Conservation (phyloP, 2,888 invertebrate genomes). For the Apotomis betuletana region DNA sequence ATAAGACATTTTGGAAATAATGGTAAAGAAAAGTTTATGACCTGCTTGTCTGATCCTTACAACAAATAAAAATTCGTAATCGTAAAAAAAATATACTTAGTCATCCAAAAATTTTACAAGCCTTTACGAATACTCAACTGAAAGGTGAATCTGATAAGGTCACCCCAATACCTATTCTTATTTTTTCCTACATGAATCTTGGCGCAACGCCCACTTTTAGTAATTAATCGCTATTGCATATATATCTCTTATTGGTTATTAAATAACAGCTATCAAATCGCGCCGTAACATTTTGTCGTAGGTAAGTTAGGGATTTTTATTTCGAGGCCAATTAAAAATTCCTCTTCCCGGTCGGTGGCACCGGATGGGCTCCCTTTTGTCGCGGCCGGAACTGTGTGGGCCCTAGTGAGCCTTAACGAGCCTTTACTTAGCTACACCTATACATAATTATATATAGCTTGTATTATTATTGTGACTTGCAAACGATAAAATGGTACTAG, state of each 20-base stretch:
- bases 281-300: conserved; percentile 59
- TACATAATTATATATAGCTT: conserved; percentile 20
- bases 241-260: conserved; percentile 5
- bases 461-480: conserved; percentile 17
- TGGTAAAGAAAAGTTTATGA: too few species aligned
- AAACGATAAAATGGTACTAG: neutral
- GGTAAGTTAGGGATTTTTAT: conserved; percentile 65
- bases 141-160: too few species aligned
- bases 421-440: conserved; percentile 52
- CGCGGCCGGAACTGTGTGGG: conserved; percentile 67
- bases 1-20: too few species aligned
- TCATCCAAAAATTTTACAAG: too few species aligned
- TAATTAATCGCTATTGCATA: neutral
- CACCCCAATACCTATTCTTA: too few species aligned
- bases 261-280: conserved; percentile 49
- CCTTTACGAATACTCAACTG: too few species aligned
- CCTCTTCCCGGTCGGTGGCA: conserved; percentile 60
- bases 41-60: too few species aligned
- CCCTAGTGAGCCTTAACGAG: conserved; percentile 68
- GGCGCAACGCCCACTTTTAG: neutral
- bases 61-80: too few species aligned
- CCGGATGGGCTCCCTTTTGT: conserved; percentile 68
- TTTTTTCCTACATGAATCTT: neutral
- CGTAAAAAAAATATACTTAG: too few species aligned
- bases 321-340: conserved; percentile 77